Percentiles rank a stretch among this genome's conserved stretches.
These are phyloP conservation scores for Rhyacichthys aspro DNA, from an alignment of 2,797 vertebrate genomes.

Conservation along the genomic window DNA sequence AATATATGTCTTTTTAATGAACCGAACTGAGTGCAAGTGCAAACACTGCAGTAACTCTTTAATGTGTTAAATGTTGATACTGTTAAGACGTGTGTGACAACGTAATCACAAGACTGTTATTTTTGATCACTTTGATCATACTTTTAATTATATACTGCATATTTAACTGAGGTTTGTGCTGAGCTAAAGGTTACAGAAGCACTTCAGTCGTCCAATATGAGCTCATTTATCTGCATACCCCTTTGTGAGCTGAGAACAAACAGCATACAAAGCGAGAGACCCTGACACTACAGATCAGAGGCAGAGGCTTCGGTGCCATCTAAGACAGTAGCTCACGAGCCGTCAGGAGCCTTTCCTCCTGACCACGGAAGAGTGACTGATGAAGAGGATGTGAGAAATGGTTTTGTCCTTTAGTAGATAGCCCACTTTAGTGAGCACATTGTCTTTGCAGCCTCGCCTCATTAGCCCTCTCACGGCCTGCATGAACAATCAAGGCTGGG, in stretches of 20 bases:
- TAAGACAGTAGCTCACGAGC: constrained; percentile 38
- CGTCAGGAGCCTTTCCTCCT: constrained; percentile 38
- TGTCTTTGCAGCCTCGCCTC: constrained; percentile 64
- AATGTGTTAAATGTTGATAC: too few species aligned
- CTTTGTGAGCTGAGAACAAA: constrained; percentile 45
- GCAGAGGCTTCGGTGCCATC: constrained; percentile 45
- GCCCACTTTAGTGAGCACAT: constrained; percentile 53
- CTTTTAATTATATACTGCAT: too few species aligned
- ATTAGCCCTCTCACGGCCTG: constrained; percentile 65
- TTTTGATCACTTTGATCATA: too few species aligned
- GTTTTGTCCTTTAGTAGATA: constrained; percentile 58
- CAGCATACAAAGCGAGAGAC: constrained; percentile 34
- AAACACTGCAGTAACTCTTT: too few species aligned
- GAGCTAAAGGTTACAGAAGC: too few species aligned
- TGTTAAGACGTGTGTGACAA: too few species aligned
- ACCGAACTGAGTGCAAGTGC: too few species aligned
- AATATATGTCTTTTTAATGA: too few species aligned
- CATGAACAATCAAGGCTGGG: constrained; percentile 64
- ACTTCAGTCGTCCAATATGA: constrained; percentile 2
- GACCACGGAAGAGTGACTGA: constrained; percentile 30
- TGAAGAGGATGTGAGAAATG: constrained; percentile 52
- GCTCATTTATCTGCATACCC: constrained; percentile 19
- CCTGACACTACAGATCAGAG: constrained; percentile 63
- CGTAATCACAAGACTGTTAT: too few species aligned
- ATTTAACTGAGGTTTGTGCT: too few species aligned